Evolutionary conservation across 2,888 invertebrate genomes (phyloP).

Genomic region (Amorpha juglandis): DNA sequence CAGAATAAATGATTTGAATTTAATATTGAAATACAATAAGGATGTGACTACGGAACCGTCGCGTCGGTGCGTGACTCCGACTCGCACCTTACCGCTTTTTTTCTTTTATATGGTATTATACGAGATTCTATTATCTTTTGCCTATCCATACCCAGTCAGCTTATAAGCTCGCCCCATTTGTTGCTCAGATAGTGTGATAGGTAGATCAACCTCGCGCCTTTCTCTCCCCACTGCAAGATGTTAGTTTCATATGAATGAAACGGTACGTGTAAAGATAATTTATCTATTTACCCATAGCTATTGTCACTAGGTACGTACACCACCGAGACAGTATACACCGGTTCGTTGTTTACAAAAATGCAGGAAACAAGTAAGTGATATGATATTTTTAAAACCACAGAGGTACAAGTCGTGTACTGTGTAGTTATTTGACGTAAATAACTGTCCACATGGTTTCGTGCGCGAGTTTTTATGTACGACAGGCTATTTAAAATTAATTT

Average conservation of each 20-base stretch:
- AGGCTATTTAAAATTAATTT: slow-evolving; percentile 18
- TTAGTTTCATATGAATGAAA: neutral
- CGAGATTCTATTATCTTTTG: slow-evolving; percentile 20
- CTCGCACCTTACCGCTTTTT: too few species aligned
- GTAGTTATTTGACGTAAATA: neutral
- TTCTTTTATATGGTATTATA: neutral
- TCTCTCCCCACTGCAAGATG: neutral
- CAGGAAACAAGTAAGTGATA: neutral
- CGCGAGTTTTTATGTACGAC: neutral
- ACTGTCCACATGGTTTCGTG: neutral
- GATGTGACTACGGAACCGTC: too few species aligned
- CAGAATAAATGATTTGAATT: too few species aligned
- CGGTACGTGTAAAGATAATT: slow-evolving; percentile 4
- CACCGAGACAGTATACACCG: too few species aligned
- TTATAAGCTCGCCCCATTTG: slow-evolving; percentile 18
- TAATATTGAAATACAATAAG: too few species aligned
- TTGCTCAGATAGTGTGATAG: slow-evolving; percentile 18
- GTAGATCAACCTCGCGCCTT: slow-evolving; percentile 9
- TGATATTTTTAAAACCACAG: neutral
- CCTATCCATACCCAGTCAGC: slow-evolving; percentile 3
- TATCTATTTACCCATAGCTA: neutral
- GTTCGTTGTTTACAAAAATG: neutral
- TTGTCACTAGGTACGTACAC: neutral
- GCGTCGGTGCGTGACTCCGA: too few species aligned
- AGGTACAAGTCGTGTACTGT: neutral